These are phyloP conservation scores for Athrips mouffetella DNA, from an alignment of 2,888 invertebrate genomes.

Conservation along the genomic window DNA sequence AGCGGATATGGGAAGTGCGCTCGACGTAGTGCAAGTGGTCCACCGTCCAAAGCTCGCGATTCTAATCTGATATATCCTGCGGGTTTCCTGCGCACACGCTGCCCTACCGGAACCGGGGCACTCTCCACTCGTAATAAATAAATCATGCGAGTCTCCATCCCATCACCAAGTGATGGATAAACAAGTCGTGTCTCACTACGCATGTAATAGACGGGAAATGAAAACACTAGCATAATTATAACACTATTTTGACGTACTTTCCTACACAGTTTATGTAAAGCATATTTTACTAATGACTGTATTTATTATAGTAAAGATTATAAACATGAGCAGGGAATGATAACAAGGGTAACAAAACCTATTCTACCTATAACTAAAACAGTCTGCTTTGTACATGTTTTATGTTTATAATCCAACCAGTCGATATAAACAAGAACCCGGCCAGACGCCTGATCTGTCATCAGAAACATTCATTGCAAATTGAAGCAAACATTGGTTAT, in stretches of 20 bases:
- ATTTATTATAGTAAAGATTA: neutral
- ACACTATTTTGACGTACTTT: neutral
- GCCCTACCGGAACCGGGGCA: conserved; percentile 48
- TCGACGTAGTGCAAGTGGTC: conserved; percentile 52
- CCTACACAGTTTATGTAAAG: neutral
- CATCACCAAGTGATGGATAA: conserved; percentile 10
- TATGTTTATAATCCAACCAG: conserved; percentile 37
- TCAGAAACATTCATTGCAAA: conserved; percentile 35
- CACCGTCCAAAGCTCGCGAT: conserved; percentile 56
- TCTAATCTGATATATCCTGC: conserved; percentile 67
- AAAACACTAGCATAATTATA: neutral
- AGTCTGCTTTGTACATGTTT: conserved; percentile 37
- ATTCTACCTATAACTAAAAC: conserved; percentile 41
- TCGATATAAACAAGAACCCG: conserved; percentile 40
- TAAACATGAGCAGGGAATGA: conserved; percentile 28
- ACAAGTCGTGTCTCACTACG: neutral
- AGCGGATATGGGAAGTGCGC: conserved; percentile 59
- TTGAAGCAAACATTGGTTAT: conserved; percentile 30
- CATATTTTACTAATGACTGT: neutral
- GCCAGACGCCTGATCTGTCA: conserved; percentile 27
- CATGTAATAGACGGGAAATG: neutral
- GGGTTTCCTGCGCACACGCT: conserved; percentile 53
- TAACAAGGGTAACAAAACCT: conserved; percentile 48
- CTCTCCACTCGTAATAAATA: conserved; percentile 53
- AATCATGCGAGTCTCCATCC: conserved; percentile 34